Base-by-base conservation (phyloP, 2,797 vertebrate species). In the Tauraco hartlaubi region DNA sequence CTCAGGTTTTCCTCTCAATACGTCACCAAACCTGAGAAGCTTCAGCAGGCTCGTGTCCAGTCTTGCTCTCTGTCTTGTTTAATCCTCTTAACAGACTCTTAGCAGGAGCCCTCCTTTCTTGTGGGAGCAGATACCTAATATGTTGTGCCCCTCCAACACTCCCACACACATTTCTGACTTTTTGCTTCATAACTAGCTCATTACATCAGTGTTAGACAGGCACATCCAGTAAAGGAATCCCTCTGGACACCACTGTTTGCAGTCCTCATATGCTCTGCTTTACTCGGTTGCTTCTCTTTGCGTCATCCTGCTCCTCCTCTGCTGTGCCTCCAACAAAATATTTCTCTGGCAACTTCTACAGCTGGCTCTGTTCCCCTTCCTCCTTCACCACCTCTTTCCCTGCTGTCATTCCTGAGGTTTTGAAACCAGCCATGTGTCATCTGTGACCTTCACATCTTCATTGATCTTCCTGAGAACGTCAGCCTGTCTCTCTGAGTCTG, bases 361-460 rank as follows among this genome's bases (percentile, higher is more conserved):
- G 49, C 86, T 95, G 73, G 64, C 88, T 79, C 49, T 84, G 35
- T 78, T 91, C 75, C 72, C 41, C 51, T 63, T 81, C 77, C 71
- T 89, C 76, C 86, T 88, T 87, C 69, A 69, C 66, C 93, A 87
- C 59, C 43, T 92, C 92, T 91, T 94, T 85, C 63, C 33, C 79
- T 96, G 59, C 90, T 97, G 89, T 86, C 94, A 83, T 85, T 96
- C 59, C 76, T 86, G 85, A 95, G 74, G 93, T 96, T 96, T 97
- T 95, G 93, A 96, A 97, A 82, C 41, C 59, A 90, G 52, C 58
- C 33, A 8, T 88, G 54, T 94, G 83, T 95, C 94, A 93, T 94
- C 93, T 85, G 63, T 96, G 90, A 85, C 90, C 71, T 91, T 75
- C 95, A 67, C 21, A 3, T 80, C 71, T 77, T 86, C 92, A 82